These are phyloP conservation scores for Flabesymbios commensalis DNA, from an alignment of 2,888 invertebrate species.

Conservation along the genomic window DNA sequence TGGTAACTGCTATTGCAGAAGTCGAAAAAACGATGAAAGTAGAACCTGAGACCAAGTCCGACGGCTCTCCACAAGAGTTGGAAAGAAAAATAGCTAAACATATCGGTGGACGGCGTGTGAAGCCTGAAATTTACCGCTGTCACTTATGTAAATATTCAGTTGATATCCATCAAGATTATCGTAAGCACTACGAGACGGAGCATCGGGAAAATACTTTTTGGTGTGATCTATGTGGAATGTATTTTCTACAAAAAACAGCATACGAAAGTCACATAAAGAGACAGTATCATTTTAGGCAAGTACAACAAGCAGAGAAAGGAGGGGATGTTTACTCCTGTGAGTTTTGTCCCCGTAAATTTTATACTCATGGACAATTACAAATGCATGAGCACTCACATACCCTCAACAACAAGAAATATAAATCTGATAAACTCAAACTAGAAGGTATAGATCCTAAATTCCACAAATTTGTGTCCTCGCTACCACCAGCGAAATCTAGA, in stretches of 20 bases:
- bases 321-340: slow-evolving; percentile 35
- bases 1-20: background rate
- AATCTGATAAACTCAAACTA: slow-evolving; percentile 39
- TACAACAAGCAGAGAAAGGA: slow-evolving; percentile 8
- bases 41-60: slow-evolving; percentile 15
- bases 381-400: slow-evolving; percentile 46
- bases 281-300: slow-evolving; percentile 13
- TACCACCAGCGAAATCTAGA: background rate
- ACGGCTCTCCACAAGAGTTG: no score
- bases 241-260: slow-evolving; percentile 35
- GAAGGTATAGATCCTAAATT: slow-evolving; percentile 1
- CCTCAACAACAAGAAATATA: slow-evolving; percentile 27
- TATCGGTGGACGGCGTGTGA: no score
- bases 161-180: no score
- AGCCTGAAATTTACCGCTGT: background rate
- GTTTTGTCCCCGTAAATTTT: slow-evolving; percentile 47
- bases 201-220: background rate
- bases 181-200: no score
- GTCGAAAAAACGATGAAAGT: background rate
- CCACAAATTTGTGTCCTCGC: slow-evolving; percentile 5
- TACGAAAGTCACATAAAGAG: slow-evolving; percentile 15
- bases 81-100: no score
- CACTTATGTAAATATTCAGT: no score
- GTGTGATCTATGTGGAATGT: slow-evolving; percentile 48
- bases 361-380: slow-evolving; percentile 43